Conservation (phyloP, 2,888 invertebrate genomes). For the Mythimna loreyi region DNA sequence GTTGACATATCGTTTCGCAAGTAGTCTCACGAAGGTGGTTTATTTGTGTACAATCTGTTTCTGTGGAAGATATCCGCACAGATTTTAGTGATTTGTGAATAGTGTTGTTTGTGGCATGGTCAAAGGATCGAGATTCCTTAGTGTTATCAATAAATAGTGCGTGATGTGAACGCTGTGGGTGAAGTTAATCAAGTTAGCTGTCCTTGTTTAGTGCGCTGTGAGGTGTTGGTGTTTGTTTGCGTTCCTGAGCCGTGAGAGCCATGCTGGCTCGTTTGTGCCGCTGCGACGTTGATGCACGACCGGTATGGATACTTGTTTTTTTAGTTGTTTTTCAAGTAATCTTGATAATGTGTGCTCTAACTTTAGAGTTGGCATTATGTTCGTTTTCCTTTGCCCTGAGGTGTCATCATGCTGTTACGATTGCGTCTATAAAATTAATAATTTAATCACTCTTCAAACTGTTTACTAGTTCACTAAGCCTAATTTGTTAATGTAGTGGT, state of each 20-base stretch:
- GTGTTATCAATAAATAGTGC: conserved; percentile 69
- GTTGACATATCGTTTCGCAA: conserved; percentile 88
- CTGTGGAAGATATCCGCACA: conserved; percentile 78
- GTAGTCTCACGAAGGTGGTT: conserved; percentile 83
- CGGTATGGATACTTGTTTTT: conserved; percentile 66
- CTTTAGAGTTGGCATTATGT: background rate
- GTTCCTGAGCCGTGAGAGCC: conserved; percentile 71
- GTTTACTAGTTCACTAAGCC: background rate
- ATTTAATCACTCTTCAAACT: conserved; percentile 13
- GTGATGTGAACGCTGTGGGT: conserved; percentile 71
- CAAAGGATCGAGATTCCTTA: conserved; percentile 48
- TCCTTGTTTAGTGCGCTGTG: conserved; percentile 69
- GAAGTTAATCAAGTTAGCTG: conserved; percentile 56
- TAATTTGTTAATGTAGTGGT: conserved; percentile 10
- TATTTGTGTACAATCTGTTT: conserved; percentile 85
- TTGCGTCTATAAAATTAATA: background rate
- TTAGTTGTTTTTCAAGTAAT: conserved; percentile 15
- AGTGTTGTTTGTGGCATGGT: conserved; percentile 58
- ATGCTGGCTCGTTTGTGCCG: conserved; percentile 74
- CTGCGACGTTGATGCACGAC: conserved; percentile 65
- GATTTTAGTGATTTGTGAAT: conserved; percentile 68
- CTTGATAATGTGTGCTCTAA: conserved; percentile 6
- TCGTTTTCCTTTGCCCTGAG: conserved; percentile 2
- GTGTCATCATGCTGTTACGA: background rate
- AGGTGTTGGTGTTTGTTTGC: conserved; percentile 72